Evolutionary conservation across 2,797 vertebrate species (phyloP).

Genomic region (Petrocephalus schoutedeni): DNA sequence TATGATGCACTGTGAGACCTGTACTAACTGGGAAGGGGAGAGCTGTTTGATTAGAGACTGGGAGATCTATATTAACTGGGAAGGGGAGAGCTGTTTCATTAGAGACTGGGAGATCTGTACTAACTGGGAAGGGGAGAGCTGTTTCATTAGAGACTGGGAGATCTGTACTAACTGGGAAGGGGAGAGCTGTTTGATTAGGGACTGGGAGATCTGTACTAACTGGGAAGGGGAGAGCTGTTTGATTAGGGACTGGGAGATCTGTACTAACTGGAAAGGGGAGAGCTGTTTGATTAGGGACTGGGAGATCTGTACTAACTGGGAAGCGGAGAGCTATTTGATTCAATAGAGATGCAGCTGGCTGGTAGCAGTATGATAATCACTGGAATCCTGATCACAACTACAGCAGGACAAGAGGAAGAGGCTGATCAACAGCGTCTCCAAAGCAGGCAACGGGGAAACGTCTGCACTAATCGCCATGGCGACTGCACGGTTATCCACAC

Average conservation of each 20-base stretch:
- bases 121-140: not conserved
- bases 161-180: not conserved
- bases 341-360: conserved; percentile 40
- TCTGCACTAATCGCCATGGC: not conserved
- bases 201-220: not conserved
- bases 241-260: not conserved
- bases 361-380: conserved; percentile 48
- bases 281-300: not conserved
- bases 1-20: not conserved
- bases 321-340: not conserved
- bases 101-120: not conserved
- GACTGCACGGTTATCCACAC: conserved; percentile 7
- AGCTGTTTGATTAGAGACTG: not conserved
- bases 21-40: not conserved
- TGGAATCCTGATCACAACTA: conserved; percentile 43
- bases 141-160: not conserved
- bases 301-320: not conserved
- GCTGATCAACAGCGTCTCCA: conserved; percentile 20
- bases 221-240: not conserved
- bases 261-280: not conserved
- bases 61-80: not conserved
- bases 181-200: not conserved
- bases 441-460: conserved; percentile 2
- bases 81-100: not conserved
- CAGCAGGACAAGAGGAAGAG: conserved; percentile 37